A percentile compares a stretch with the other conserved stretches of the same genome.
phyloP scores from a whole-genome alignment of 2,113 vertebrate genomes.

The Rhizomys pruinosus region DNA sequence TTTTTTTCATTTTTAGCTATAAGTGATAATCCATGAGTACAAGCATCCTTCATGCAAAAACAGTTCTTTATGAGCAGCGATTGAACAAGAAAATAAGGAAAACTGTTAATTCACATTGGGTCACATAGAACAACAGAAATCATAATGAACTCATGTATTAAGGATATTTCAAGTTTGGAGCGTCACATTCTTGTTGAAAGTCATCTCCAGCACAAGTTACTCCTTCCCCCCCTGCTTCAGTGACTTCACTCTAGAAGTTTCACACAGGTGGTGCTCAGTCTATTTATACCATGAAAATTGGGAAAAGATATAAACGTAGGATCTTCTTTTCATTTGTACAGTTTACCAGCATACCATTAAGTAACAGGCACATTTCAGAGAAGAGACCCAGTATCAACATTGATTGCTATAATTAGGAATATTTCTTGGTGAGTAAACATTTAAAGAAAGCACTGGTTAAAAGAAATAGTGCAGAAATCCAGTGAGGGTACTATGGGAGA shows the following conservation, averaged over 20 bases:
- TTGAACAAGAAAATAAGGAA: not conserved
- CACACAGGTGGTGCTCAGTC: not conserved
- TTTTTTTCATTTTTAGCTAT: too few species aligned
- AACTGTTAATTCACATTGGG: not conserved
- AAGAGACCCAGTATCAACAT: not conserved
- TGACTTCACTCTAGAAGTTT: not conserved
- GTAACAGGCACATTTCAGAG: not conserved
- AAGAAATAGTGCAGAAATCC: too few species aligned
- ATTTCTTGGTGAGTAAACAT: not conserved
- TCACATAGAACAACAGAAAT: constrained; percentile 45
- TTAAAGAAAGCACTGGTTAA: not conserved
- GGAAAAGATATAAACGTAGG: not conserved
- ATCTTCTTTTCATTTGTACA: not conserved
- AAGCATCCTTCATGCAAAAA: too few species aligned
- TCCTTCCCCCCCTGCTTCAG: not conserved
- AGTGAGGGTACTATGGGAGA: too few species aligned
- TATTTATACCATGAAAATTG: not conserved
- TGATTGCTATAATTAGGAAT: constrained; percentile 41
- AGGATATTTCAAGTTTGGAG: constrained; percentile 36
- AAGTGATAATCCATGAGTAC: too few species aligned
- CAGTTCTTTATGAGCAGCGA: constrained; percentile 22
- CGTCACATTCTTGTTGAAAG: not conserved
- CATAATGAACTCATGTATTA: constrained; percentile 19
- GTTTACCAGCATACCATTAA: not conserved
- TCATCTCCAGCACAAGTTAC: not conserved